Conservation (phyloP, 2,888 invertebrate species). For the Cristatella mucedo region DNA sequence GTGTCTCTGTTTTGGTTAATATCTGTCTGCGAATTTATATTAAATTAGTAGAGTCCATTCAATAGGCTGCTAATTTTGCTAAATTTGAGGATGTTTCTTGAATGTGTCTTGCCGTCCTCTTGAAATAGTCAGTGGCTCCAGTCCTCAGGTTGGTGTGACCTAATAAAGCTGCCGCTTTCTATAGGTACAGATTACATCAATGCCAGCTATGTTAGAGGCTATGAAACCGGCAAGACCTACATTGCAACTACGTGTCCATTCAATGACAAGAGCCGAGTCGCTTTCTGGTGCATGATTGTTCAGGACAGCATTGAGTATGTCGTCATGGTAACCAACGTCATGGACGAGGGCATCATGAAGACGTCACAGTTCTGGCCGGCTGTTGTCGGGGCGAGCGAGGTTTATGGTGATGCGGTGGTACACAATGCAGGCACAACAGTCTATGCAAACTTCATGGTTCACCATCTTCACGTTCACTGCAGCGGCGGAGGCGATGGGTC, state of each 20-base stretch:
- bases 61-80: no score
- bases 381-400: conserved; percentile 48
- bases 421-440: conserved; percentile 72
- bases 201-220: conserved; percentile 31
- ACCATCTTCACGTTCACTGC: no score
- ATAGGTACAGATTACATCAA: conserved; percentile 25
- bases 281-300: conserved; percentile 43
- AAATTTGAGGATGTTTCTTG: no score
- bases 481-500: no score
- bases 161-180: no score
- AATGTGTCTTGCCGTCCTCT: no score
- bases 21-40: no score
- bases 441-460: conserved; percentile 67
- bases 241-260: conserved; percentile 43
- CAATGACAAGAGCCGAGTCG: conserved; percentile 35
- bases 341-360: conserved; percentile 46
- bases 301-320: conserved; percentile 38
- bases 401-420: conserved; percentile 69
- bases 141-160: no score
- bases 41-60: no score
- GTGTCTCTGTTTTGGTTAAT: no score
- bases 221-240: conserved; percentile 37
- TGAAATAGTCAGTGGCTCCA: no score
- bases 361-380: conserved; percentile 80
- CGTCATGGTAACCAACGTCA: conserved; percentile 39